A percentile compares a stretch with the other conserved stretches of the same genome.
These are phyloP conservation scores for Platalea minor DNA, from an alignment of 2,797 vertebrate species.

Conservation along the genomic window DNA sequence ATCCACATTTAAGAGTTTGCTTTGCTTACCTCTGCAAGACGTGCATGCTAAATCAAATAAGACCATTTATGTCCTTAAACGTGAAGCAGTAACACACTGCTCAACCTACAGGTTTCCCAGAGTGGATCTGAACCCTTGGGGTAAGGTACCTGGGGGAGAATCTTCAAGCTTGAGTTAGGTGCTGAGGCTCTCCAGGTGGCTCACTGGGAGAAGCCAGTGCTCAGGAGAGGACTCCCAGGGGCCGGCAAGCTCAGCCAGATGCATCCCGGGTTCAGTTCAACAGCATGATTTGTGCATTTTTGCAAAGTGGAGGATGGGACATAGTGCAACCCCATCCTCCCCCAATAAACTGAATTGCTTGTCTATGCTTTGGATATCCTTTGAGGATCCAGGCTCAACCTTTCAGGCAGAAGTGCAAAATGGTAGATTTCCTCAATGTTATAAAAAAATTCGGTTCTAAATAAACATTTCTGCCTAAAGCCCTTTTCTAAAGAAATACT, in stretches of 20 bases:
- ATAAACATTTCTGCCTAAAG: neutral
- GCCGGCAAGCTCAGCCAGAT: neutral
- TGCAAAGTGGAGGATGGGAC: neutral
- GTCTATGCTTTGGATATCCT: neutral
- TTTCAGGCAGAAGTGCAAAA: neutral
- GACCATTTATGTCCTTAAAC: neutral
- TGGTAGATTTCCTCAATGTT: neutral
- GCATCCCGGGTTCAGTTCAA: neutral
- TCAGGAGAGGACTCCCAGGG: neutral
- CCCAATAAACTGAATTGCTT: neutral
- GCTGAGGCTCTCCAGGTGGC: neutral
- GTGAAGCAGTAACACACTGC: neutral
- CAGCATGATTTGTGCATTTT: neutral
- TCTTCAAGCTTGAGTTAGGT: neutral
- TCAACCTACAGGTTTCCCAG: neutral
- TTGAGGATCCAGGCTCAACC: neutral
- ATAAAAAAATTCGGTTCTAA: neutral
- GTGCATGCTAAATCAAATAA: neutral
- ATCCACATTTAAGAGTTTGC: neutral
- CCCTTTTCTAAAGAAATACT: neutral
- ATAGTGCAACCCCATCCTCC: neutral
- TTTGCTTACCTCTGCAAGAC: neutral
- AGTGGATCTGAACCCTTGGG: neutral
- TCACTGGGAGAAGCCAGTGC: neutral
- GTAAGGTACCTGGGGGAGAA: neutral